A percentile compares a stretch with the other conserved stretches of the same genome.
Evolutionary conservation across 1,140 invertebrate species (phyloP).

Genomic region (Pygmarrhopalites habei): DNA sequence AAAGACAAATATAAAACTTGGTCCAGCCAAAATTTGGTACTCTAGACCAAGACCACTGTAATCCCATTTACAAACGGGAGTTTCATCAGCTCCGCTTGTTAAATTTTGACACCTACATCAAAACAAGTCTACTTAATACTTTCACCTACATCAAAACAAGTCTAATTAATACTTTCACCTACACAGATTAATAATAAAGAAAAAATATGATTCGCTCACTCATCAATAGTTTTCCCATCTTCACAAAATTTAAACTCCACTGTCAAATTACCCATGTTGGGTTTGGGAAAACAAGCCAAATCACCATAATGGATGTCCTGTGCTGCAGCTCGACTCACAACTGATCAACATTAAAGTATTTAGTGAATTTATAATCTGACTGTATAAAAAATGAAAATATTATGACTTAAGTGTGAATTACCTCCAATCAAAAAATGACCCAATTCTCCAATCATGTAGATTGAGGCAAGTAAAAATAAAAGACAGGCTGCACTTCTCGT

Average conservation of each 20-base stretch:
- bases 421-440: conserved; percentile 80
- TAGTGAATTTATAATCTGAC: no score
- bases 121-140: not conserved
- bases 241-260: conserved; percentile 54
- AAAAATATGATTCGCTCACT: no score
- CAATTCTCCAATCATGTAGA: conserved; percentile 74
- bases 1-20: conserved; percentile 83
- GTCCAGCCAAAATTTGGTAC: conserved; percentile 85
- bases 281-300: conserved; percentile 73
- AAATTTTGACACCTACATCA: conserved; percentile 5
- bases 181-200: no score
- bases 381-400: no score
- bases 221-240: conserved; percentile 53
- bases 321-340: conserved; percentile 74
- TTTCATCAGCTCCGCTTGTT: conserved; percentile 50
- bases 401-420: no score
- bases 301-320: conserved; percentile 81
- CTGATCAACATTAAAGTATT: no score
- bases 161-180: no score
- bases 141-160: no score
- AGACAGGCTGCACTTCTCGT: conserved; percentile 43
- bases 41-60: conserved; percentile 85
- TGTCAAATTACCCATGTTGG: conserved; percentile 46
- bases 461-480: conserved; percentile 65
- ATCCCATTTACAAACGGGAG: conserved; percentile 76